These are phyloP conservation scores for Camptogramma bilineatum DNA, from an alignment of 2,888 invertebrate species.

Conservation along the genomic window DNA sequence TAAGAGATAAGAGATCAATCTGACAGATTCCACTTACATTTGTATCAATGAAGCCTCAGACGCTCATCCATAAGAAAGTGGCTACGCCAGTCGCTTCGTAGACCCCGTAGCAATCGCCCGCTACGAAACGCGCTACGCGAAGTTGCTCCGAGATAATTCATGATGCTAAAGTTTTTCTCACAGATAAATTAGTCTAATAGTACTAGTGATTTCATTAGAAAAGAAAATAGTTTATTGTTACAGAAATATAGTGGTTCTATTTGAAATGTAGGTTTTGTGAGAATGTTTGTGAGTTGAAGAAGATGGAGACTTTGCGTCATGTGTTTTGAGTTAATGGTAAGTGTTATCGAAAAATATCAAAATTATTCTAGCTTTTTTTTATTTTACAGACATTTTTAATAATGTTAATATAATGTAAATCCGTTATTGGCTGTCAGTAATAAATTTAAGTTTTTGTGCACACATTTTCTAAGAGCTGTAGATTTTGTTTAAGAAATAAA, in stretches of 20 bases:
- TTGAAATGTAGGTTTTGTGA: constrained; percentile 5
- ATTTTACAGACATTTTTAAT: too few relatives aligned
- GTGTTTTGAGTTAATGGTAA: constrained; percentile 35
- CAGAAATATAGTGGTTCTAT: not conserved
- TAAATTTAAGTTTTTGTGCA: too few relatives aligned
- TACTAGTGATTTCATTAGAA: not conserved
- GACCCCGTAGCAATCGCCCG: constrained; percentile 55
- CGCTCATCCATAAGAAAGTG: constrained; percentile 3
- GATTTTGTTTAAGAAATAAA: too few relatives aligned
- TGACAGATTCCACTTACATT: not conserved
- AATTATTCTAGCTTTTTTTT: too few relatives aligned
- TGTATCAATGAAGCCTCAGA: not conserved
- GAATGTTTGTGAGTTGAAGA: constrained; percentile 5
- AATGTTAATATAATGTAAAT: too few relatives aligned
- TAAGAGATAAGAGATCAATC: too few relatives aligned
- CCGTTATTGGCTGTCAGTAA: too few relatives aligned
- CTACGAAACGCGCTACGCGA: constrained; percentile 53
- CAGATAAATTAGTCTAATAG: not conserved
- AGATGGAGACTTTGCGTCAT: constrained; percentile 25
- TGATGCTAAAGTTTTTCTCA: not conserved
- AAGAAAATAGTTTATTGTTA: not conserved
- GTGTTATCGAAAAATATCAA: constrained; percentile 13
- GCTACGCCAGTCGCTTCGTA: constrained; percentile 51
- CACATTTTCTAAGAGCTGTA: too few relatives aligned
- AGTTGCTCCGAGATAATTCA: constrained; percentile 29